Conservation (phyloP, 2,888 invertebrate genomes). For the Chorisops tibialis region DNA sequence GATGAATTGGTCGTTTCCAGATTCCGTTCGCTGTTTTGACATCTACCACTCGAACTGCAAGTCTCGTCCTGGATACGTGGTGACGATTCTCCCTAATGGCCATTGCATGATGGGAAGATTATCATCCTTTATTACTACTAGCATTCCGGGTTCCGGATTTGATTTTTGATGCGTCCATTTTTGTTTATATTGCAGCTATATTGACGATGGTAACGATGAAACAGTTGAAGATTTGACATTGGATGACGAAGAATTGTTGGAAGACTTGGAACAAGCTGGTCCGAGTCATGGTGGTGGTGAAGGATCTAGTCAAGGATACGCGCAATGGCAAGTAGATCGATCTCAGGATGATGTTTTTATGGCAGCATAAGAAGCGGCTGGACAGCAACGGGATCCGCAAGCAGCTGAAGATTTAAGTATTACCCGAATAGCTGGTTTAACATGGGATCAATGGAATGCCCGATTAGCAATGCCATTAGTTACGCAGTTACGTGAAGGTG, state of each 20-base stretch:
- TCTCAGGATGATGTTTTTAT: slow-evolving; percentile 83
- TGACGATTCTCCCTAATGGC: too few relatives aligned
- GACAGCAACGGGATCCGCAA: slow-evolving; percentile 80
- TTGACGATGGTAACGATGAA: slow-evolving; percentile 65
- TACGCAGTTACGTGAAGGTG: slow-evolving; percentile 58
- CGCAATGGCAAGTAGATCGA: slow-evolving; percentile 79
- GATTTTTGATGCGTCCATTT: too few relatives aligned
- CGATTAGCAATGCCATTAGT: slow-evolving; percentile 70
- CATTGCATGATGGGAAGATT: too few relatives aligned
- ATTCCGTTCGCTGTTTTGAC: too few relatives aligned
- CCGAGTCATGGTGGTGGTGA: slow-evolving; percentile 64
- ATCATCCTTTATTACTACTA: too few relatives aligned
- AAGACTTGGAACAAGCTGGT: slow-evolving; percentile 69
- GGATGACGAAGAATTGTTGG: slow-evolving; percentile 75
- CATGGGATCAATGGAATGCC: slow-evolving; percentile 73
- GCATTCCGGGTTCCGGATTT: too few relatives aligned
- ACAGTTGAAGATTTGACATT: slow-evolving; percentile 81
- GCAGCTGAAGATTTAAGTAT: slow-evolving; percentile 72
- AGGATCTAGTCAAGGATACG: slow-evolving; percentile 75
- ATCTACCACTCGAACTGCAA: too few relatives aligned
- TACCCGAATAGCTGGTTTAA: slow-evolving; percentile 64
- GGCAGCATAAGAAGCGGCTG: slow-evolving; percentile 74
- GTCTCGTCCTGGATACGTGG: too few relatives aligned
- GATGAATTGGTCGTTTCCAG: too few relatives aligned
- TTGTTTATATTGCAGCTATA: too few relatives aligned